Conservation (phyloP, 2,888 invertebrate genomes). For the Atrina japonica region DNA sequence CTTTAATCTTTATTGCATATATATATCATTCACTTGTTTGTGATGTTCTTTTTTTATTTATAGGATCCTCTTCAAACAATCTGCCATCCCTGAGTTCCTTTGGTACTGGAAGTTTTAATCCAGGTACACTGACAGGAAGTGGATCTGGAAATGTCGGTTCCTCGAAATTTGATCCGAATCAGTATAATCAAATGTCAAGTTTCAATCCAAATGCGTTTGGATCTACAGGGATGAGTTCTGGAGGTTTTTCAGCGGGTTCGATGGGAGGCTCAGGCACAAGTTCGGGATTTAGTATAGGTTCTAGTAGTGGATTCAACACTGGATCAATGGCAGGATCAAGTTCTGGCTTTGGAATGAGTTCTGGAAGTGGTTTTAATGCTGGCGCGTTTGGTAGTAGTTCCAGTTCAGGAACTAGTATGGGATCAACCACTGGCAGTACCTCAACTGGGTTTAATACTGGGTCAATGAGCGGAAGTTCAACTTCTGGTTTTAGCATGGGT, state of each 20-base stretch:
- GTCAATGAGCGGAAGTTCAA: neutral
- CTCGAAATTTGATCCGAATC: slow-evolving; percentile 9
- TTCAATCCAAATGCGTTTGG: slow-evolving; percentile 4
- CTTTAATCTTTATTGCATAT: too few relatives aligned
- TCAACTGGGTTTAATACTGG: neutral
- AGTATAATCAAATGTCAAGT: slow-evolving; percentile 12
- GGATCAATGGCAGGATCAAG: neutral
- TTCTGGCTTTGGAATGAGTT: neutral
- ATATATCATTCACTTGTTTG: too few relatives aligned
- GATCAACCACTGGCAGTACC: neutral
- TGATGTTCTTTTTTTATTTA: neutral
- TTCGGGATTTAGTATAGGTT: slow-evolving; percentile 11
- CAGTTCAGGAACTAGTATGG: neutral
- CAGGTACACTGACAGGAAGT: slow-evolving; percentile 13
- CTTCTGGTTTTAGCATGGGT: slow-evolving; percentile 1
- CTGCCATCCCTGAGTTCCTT: neutral
- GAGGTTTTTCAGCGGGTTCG: slow-evolving; percentile 1
- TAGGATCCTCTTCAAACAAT: slow-evolving; percentile 1
- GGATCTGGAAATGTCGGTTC: slow-evolving; percentile 9
- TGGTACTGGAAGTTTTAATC: slow-evolving; percentile 10
- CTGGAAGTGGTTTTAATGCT: slow-evolving; percentile 5
- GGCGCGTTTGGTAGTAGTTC: slow-evolving; percentile 15
- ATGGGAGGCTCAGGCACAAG: slow-evolving; percentile 2
- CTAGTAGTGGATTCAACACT: slow-evolving; percentile 3
- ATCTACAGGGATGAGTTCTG: neutral